Conservation (phyloP, 2,888 invertebrate species). For the Lepidocyrtinus sp. region DNA sequence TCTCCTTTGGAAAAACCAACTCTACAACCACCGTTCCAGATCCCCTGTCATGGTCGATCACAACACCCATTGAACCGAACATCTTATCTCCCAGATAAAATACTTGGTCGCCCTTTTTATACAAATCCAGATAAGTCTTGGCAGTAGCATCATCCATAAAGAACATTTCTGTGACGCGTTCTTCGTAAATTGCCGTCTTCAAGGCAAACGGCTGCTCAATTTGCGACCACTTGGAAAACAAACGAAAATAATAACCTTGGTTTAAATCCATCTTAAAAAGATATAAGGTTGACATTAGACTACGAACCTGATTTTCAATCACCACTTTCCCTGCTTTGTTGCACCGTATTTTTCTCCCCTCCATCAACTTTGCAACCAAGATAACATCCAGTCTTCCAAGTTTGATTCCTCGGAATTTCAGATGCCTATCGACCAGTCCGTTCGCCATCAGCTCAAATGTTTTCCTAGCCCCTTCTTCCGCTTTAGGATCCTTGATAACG, state of each 20-base stretch:
- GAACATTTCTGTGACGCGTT: conserved; percentile 63
- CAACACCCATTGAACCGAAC: conserved; percentile 63
- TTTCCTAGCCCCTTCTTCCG: conserved; percentile 48
- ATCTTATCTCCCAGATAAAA: conserved; percentile 64
- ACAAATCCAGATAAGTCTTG: conserved; percentile 63
- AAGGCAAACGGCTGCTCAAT: conserved; percentile 79
- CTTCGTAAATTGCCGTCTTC: conserved; percentile 79
- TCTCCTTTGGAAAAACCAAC: conserved; percentile 33
- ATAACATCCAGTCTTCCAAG: conserved; percentile 78
- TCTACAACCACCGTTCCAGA: conserved; percentile 58
- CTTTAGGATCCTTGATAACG: conserved; percentile 55
- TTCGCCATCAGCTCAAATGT: conserved; percentile 60
- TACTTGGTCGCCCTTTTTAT: conserved; percentile 60
- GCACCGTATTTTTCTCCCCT: conserved; percentile 79
- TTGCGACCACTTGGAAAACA: conserved; percentile 78
- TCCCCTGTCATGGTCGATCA: conserved; percentile 61
- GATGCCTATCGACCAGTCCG: conserved; percentile 72
- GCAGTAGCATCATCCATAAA: conserved; percentile 56
- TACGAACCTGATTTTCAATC: conserved; percentile 77
- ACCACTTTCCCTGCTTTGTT: conserved; percentile 77
- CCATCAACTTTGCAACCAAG: conserved; percentile 81
- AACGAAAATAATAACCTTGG: neutral
- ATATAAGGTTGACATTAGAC: neutral
- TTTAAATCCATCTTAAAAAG: neutral
- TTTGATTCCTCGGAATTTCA: conserved; percentile 84